A percentile compares a stretch with the other conserved stretches of the same genome.
Evolutionary conservation across 2,113 vertebrate genomes (phyloP).

Genomic region (Calyptommatus sinebrachiatus): DNA sequence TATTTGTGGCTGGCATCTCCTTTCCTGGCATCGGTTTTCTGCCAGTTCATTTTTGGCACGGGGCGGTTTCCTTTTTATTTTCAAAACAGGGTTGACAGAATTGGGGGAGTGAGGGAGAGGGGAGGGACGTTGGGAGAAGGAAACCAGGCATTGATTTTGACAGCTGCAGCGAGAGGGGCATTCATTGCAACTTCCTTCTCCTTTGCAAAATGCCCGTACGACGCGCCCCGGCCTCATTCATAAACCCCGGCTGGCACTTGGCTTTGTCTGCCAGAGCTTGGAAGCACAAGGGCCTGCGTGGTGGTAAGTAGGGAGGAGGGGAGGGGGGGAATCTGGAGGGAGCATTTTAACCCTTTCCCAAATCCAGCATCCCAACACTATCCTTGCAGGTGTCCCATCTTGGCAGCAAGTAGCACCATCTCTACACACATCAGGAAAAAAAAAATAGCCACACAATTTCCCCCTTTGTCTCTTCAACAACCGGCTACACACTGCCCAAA

Average conservation of each 20-base stretch:
- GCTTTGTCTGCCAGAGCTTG: neutral
- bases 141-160: neutral
- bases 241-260: neutral
- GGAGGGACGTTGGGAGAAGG: too few relatives aligned
- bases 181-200: neutral
- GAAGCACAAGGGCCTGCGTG: neutral
- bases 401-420: neutral
- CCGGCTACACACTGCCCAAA: slow-evolving; percentile 11
- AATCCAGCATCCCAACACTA: accelerated
- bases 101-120: too few relatives aligned
- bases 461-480: neutral
- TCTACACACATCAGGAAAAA: neutral
- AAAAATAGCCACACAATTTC: neutral
- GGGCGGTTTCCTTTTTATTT: neutral
- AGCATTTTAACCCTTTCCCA: accelerated
- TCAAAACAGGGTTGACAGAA: neutral
- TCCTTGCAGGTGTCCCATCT: slow-evolving; percentile 32
- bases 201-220: accelerated
- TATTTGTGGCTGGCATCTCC: neutral
- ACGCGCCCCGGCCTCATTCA: slow-evolving; percentile 17
- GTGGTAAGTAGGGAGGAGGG: too few relatives aligned
- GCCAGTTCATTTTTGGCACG: neutral
- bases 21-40: neutral
- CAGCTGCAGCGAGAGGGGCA: neutral
- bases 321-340: neutral